Evolutionary conservation across 2,888 invertebrate genomes (phyloP).

Genomic region (Vandiemenella viatica): DNA sequence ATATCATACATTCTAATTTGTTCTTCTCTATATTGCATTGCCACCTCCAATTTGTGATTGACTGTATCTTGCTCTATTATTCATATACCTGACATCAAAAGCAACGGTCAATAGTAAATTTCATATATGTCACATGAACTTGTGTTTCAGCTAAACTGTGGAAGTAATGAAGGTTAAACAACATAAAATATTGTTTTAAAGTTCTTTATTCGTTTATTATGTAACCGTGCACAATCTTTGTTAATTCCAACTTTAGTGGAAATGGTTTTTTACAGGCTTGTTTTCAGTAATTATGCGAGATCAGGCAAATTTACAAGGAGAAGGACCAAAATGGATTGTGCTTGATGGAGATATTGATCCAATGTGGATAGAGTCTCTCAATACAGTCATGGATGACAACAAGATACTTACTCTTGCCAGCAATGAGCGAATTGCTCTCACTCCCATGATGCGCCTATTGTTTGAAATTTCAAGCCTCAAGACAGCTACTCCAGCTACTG

Average conservation of each 20-base stretch:
- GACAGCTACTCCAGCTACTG: slow-evolving; percentile 90
- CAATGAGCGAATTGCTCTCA: slow-evolving; percentile 85
- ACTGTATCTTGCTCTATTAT: too few relatives aligned
- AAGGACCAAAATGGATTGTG: slow-evolving; percentile 86
- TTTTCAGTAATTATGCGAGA: slow-evolving; percentile 89
- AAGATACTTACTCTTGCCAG: slow-evolving; percentile 87
- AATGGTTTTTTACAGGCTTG: slow-evolving; percentile 46
- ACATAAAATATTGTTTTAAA: too few relatives aligned
- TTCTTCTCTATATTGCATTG: too few relatives aligned
- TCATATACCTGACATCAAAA: too few relatives aligned
- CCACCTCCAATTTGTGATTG: too few relatives aligned
- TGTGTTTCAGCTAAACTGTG: too few relatives aligned
- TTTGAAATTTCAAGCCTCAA: slow-evolving; percentile 84
- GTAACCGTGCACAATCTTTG: too few relatives aligned
- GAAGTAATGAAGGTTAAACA: too few relatives aligned
- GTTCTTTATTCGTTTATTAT: too few relatives aligned
- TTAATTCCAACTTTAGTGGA: neutral
- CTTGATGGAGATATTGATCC: slow-evolving; percentile 94
- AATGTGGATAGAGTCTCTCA: slow-evolving; percentile 95
- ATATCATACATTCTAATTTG: too few relatives aligned
- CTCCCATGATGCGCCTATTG: slow-evolving; percentile 74
- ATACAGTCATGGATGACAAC: slow-evolving; percentile 95
- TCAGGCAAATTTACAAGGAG: slow-evolving; percentile 74
- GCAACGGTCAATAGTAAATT: too few relatives aligned
- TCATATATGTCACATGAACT: too few relatives aligned